phyloP scores from a whole-genome alignment of 35 echinoderm and acorn worm species.

The Ophiothrix spiculata region DNA sequence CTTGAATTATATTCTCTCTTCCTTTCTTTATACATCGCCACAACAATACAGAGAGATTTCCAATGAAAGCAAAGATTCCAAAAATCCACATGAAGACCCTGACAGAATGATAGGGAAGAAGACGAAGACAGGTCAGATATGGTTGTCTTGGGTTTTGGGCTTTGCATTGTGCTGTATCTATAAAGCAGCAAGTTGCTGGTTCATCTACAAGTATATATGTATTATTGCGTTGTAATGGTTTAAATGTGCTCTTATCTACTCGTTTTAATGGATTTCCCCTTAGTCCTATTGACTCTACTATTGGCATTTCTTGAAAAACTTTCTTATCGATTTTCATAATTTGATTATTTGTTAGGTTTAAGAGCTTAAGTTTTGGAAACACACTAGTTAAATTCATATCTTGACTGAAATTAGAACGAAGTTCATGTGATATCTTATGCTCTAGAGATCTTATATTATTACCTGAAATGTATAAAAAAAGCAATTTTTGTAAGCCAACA shows the following conservation, averaged over 20 bases:
- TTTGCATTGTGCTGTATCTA: not conserved
- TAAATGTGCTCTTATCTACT: conserved; percentile 7
- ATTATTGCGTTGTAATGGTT: not conserved
- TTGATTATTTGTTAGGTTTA: not conserved
- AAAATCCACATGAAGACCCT: conserved; percentile 1
- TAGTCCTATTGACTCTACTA: not conserved
- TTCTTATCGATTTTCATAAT: not conserved
- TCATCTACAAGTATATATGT: not conserved
- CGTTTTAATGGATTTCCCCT: not conserved
- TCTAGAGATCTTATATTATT: not conserved
- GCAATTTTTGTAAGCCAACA: not conserved
- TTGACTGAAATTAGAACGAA: not conserved
- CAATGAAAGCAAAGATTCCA: not conserved
- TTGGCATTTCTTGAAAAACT: not conserved
- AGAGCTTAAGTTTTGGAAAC: not conserved
- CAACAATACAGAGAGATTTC: not conserved
- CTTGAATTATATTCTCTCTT: not conserved
- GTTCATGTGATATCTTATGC: not conserved
- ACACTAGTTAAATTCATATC: not conserved
- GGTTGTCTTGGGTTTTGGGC: not conserved
- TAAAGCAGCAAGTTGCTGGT: not conserved
- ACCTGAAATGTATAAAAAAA: not conserved
- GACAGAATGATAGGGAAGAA: not conserved
- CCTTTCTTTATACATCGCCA: not conserved
- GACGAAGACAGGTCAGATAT: not conserved